Conservation (phyloP, 2,797 vertebrate genomes). For the Acanthurus lineatus region DNA sequence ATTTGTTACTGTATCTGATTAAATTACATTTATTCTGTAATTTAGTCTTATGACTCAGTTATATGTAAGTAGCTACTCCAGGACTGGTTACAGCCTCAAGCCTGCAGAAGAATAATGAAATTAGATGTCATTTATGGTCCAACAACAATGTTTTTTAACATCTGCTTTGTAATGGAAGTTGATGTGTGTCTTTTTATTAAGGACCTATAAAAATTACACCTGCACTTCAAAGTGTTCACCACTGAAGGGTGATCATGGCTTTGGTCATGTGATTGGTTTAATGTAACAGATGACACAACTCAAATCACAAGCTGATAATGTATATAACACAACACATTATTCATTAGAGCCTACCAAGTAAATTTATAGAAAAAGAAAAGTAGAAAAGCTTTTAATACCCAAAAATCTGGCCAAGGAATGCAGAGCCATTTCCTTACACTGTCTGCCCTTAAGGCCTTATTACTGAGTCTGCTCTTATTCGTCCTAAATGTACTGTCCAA, state of each 20-base stretch:
- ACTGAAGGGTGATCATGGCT: too few species aligned
- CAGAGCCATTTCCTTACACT: neutral
- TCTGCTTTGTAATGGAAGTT: neutral
- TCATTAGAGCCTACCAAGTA: neutral
- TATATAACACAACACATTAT: neutral
- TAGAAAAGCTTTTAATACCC: neutral
- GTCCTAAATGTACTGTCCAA: too few species aligned
- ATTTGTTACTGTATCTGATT: too few species aligned
- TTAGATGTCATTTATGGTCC: neutral
- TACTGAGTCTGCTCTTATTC: neutral
- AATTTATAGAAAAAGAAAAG: neutral
- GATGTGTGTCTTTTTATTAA: neutral
- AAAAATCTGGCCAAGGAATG: constrained; percentile 5
- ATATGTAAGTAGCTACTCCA: too few species aligned
- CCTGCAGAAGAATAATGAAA: neutral
- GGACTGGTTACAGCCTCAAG: too few species aligned
- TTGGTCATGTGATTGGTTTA: neutral
- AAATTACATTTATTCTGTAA: too few species aligned
- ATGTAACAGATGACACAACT: neutral
- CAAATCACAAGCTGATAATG: neutral
- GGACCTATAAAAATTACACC: neutral
- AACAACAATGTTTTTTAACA: neutral
- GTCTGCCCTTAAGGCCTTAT: neutral
- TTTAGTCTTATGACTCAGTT: too few species aligned
- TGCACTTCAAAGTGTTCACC: neutral